Evolutionary conservation across 53 echinoderm and acorn worm genomes (phyloP).

Genomic region (Pentamera pediparva): DNA sequence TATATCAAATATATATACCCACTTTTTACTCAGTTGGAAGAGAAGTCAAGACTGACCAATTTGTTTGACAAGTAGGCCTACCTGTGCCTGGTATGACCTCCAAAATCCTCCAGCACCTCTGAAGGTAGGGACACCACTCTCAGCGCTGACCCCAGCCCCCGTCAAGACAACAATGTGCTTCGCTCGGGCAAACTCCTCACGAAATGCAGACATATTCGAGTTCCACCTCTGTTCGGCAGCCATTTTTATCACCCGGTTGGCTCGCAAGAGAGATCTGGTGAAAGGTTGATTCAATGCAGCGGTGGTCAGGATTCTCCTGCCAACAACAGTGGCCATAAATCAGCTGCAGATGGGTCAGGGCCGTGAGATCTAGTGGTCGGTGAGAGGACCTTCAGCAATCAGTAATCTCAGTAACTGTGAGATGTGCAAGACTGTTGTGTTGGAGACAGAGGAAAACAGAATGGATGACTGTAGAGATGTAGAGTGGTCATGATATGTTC

Average conservation of each 20-base stretch:
- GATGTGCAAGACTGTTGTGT: no score
- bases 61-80: no score
- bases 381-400: no score
- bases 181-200: conserved; percentile 82
- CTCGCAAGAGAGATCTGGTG: not conserved
- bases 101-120: conserved; percentile 95
- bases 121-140: conserved; percentile 98
- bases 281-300: no score
- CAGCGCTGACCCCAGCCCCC: conserved; percentile 93
- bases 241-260: conserved; percentile 5
- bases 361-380: no score
- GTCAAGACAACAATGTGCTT: conserved; percentile 84
- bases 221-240: conserved; percentile 60
- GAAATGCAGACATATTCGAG: conserved; percentile 77
- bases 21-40: not conserved
- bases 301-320: not conserved
- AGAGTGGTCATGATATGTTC: no score
- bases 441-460: no score
- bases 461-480: no score
- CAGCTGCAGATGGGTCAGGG: not conserved
- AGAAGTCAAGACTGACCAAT: not conserved
- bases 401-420: no score
- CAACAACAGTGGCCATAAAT: not conserved
- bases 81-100: conserved; percentile 87
- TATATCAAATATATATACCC: no score